Evolutionary conservation across 2,888 invertebrate genomes (phyloP), one percentile per base, ranked within the genome.

Genomic region (Tachystola acroxantha): DNA sequence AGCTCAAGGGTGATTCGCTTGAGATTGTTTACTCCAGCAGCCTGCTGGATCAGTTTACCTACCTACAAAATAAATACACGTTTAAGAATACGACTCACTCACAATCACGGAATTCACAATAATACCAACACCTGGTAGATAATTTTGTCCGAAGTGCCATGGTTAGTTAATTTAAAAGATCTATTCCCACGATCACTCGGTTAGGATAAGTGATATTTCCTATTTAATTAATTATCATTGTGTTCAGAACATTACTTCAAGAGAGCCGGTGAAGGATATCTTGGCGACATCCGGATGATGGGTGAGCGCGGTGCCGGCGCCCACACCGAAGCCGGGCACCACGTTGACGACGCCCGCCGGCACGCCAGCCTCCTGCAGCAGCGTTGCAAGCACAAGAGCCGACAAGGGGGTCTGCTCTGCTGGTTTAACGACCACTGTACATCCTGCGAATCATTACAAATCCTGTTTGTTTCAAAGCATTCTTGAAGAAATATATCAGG

Each of bases 401-500:
- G 97, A 95, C n/a, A 98, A 84, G 0, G 96, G 94, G 0, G 98
- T 98, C 76, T 98, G 98, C 69, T 98, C 98, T 0, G 98, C 98
- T 2, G 97, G 95, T 72, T 98, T 98, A 48, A 97, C 81, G 3
- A 98, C 90, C 32, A 97, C 88, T 0, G 94, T 95, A 67, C 96
- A 92, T 51, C 93, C 94, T 85, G 22, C 16, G 6, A 16, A 24
- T 20, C n/a, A n/a, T n/a, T 7, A 20, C 20, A 20, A 6, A 6
- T 20, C 7, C n/a, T n/a, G n/a, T n/a, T n/a, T n/a, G n/a, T n/a
- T n/a, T n/a, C n/a, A n/a, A n/a, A n/a, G n/a, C n/a, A n/a, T n/a
- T n/a, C n/a, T n/a, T n/a, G n/a, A n/a, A n/a, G n/a, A n/a, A n/a
- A n/a, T n/a, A n/a, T n/a, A n/a, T n/a, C n/a, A n/a, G n/a, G n/a